Conservation (phyloP, 2,888 invertebrate genomes). For the Sphecodes monilicornis region DNA sequence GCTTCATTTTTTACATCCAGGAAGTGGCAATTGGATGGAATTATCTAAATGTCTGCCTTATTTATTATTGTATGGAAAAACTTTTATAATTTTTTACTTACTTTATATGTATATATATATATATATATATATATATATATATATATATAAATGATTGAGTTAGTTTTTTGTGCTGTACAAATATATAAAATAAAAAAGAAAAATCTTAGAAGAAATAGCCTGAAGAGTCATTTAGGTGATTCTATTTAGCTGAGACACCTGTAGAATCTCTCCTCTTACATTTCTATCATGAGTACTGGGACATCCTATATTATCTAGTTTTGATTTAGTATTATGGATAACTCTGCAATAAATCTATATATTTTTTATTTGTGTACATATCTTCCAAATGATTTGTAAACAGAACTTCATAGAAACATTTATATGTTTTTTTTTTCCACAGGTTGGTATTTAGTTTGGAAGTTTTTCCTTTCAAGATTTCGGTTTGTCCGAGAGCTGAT, state of each 20-base stretch:
- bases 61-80: too few species aligned
- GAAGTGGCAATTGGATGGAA: too few species aligned
- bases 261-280: not conserved
- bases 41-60: not conserved
- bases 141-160: too few species aligned
- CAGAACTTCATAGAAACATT: not conserved
- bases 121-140: too few species aligned
- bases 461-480: constrained; percentile 94
- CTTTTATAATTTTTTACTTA: not conserved
- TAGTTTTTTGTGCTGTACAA: too few species aligned
- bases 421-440: constrained; percentile 84
- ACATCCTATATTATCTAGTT: not conserved
- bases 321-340: not conserved
- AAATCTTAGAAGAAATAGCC: too few species aligned
- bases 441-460: constrained; percentile 98
- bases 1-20: too few species aligned
- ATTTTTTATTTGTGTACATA: not conserved
- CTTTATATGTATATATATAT: too few species aligned
- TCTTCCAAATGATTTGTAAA: not conserved
- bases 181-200: too few species aligned
- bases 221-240: not conserved
- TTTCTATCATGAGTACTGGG: not conserved
- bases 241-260: not conserved
- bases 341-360: not conserved
- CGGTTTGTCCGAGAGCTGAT: constrained; percentile 94